phyloP scores from a whole-genome alignment of 1,140 invertebrate genomes.

The Drosophila tropicalis region DNA sequence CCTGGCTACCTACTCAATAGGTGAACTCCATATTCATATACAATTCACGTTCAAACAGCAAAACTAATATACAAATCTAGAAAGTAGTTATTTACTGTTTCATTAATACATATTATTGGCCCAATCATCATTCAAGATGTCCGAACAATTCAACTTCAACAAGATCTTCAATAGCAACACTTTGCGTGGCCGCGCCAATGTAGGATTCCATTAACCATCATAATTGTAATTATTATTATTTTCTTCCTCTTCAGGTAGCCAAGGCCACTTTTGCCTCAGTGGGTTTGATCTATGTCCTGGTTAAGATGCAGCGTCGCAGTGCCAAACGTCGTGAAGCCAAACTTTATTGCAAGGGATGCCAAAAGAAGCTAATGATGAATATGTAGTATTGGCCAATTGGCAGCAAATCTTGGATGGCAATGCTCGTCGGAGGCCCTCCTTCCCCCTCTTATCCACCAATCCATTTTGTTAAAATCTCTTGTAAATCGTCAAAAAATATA shows the following conservation, averaged over 20 bases:
- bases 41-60: not conserved
- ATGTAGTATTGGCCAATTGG: not conserved
- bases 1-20: not conserved
- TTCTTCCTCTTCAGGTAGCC: slow-evolving; percentile 86
- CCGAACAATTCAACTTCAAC: slow-evolving; percentile 49
- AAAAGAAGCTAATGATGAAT: slow-evolving; percentile 34
- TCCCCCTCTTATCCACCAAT: not conserved
- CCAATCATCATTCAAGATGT: slow-evolving; percentile 23
- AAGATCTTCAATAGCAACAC: slow-evolving; percentile 52
- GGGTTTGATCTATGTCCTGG: slow-evolving; percentile 55
- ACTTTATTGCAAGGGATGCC: slow-evolving; percentile 62
- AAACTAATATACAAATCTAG: not conserved
- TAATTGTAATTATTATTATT: not conserved
- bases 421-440: not conserved
- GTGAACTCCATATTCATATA: not conserved
- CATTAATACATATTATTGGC: not conserved
- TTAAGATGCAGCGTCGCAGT: slow-evolving; percentile 53
- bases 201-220: slow-evolving; percentile 29
- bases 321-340: slow-evolving; percentile 44
- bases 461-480: not conserved
- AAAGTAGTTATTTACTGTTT: not conserved
- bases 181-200: slow-evolving; percentile 64
- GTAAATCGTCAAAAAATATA: not conserved
- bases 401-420: no score
- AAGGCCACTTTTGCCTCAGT: slow-evolving; percentile 64